Conservation (phyloP, 2,797 vertebrate species). For the Hemibagrus guttatus region DNA sequence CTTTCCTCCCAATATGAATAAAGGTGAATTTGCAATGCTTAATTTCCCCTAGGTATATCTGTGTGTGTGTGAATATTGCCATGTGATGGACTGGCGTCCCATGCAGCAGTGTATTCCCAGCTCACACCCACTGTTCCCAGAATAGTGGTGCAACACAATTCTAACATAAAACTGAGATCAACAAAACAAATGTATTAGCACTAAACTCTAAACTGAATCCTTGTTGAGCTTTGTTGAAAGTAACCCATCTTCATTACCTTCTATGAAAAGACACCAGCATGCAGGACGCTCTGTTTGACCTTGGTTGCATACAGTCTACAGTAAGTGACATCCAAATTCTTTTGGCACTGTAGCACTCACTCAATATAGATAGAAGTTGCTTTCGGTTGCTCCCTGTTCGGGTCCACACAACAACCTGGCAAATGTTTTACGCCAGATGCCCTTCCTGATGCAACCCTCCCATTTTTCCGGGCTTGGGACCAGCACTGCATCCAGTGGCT, state of each 20-base stretch:
- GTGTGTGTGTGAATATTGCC: background rate
- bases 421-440: too few relatives aligned
- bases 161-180: background rate
- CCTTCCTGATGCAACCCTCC: too few relatives aligned
- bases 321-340: slow-evolving; percentile 33
- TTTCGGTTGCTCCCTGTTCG: too few relatives aligned
- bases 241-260: background rate
- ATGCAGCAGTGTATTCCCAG: background rate
- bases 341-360: background rate
- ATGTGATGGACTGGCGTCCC: background rate
- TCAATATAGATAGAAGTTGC: slow-evolving; percentile 61
- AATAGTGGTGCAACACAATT: background rate
- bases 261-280: slow-evolving; percentile 9
- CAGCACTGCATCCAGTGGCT: too few relatives aligned
- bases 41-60: background rate
- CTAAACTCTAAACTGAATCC: background rate
- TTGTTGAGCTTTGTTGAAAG: background rate
- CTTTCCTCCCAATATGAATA: background rate
- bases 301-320: background rate
- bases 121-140: background rate
- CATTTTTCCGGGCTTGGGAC: too few relatives aligned
- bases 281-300: background rate
- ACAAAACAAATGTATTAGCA: background rate
- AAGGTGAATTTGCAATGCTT: background rate
- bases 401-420: too few relatives aligned